These are phyloP conservation scores for Azorinus chamasolen DNA, from an alignment of 2,888 invertebrate species.

Conservation along the genomic window DNA sequence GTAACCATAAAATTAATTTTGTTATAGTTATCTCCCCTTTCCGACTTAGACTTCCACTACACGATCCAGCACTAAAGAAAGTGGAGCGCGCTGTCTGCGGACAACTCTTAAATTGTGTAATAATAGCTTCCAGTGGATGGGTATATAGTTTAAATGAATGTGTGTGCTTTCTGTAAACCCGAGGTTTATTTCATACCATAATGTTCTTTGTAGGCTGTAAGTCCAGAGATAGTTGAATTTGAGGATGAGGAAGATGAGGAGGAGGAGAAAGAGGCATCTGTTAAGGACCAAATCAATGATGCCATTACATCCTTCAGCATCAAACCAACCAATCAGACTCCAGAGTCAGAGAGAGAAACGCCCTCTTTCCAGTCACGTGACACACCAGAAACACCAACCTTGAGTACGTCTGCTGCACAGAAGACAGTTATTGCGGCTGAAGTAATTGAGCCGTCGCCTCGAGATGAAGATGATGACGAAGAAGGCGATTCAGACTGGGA, in stretches of 20 bases:
- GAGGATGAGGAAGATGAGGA: conserved; percentile 63
- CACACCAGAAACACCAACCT: conserved; percentile 52
- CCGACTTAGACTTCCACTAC: too few species aligned
- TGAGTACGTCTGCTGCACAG: conserved; percentile 43
- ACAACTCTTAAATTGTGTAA: too few species aligned
- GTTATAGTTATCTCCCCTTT: too few species aligned
- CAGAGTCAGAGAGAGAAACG: conserved; percentile 43
- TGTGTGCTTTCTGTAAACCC: too few species aligned
- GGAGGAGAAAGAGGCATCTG: conserved; percentile 52
- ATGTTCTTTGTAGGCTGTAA: conserved; percentile 19
- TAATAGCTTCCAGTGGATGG: too few species aligned
- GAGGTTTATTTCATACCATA: too few species aligned
- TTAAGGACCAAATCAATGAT: conserved; percentile 38
- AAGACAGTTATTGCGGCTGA: conserved; percentile 49
- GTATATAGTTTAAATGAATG: too few species aligned
- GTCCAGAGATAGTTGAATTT: conserved; percentile 37
- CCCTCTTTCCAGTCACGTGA: conserved; percentile 45
- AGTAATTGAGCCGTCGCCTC: conserved; percentile 28
- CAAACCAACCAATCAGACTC: conserved; percentile 31
- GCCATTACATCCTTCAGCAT: conserved; percentile 48
- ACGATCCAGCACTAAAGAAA: too few species aligned
- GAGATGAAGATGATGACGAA: conserved; percentile 7
- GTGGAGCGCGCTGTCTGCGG: too few species aligned
- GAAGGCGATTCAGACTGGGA: conserved; percentile 73
- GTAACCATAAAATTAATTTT: too few species aligned